Conservation (phyloP, 2,797 vertebrate species). For the Sternarchorhynchus goeldii region DNA sequence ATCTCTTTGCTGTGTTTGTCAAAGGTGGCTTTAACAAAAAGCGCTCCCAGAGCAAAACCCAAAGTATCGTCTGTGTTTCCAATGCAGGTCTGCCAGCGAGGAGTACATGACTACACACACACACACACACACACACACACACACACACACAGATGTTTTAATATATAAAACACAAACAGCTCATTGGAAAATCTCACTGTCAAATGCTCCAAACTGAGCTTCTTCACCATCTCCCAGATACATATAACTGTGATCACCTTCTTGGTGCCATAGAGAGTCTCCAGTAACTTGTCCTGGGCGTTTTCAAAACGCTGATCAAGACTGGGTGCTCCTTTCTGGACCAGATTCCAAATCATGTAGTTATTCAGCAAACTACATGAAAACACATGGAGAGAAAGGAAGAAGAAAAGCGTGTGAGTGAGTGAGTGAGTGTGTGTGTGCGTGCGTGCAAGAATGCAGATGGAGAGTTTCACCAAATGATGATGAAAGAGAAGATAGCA, state of each 20-base stretch:
- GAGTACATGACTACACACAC: constrained; percentile 85
- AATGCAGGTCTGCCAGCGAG: constrained; percentile 97
- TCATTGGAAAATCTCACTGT: background rate
- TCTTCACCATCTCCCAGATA: constrained; percentile 65
- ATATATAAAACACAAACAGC: background rate
- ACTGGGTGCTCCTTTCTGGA: constrained; percentile 89
- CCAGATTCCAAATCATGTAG: constrained; percentile 97
- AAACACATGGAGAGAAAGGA: no score
- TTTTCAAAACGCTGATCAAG: constrained; percentile 93
- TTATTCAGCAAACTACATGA: constrained; percentile 87
- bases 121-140: constrained; percentile 11
- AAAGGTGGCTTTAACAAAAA: constrained; percentile 95
- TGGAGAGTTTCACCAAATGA: background rate
- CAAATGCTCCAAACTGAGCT: constrained; percentile 69
- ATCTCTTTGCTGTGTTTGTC: constrained; percentile 95
- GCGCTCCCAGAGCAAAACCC: constrained; percentile 92
- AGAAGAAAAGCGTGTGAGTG: no score
- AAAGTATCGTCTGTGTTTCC: constrained; percentile 93
- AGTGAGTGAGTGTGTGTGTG: no score
- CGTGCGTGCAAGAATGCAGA: constrained; percentile 1
- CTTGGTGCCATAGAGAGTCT: constrained; percentile 93
- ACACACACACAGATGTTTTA: no score
- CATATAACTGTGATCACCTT: constrained; percentile 77
- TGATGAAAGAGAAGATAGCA: background rate
- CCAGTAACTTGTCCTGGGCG: constrained; percentile 93